A percentile compares a stretch with the other conserved stretches of the same genome.
Evolutionary conservation across 2,113 vertebrate species (phyloP).

Genomic region (Notothenia rossii): DNA sequence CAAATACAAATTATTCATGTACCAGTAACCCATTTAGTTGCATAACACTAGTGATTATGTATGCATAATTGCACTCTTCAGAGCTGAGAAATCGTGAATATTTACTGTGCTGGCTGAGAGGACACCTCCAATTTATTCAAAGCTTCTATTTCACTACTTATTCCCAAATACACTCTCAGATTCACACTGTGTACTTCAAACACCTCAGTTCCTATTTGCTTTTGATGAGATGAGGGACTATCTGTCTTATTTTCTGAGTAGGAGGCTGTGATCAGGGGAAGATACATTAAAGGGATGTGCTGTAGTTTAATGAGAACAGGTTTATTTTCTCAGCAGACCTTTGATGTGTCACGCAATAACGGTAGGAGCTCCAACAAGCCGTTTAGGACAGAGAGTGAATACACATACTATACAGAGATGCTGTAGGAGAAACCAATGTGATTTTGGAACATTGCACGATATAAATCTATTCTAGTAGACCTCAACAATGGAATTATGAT

Average conservation of each 20-base stretch:
- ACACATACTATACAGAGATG: too few species aligned
- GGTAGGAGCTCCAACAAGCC: too few species aligned
- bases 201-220: conserved; percentile 4
- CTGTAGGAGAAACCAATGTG: too few species aligned
- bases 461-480: too few species aligned
- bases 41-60: conserved; percentile 77
- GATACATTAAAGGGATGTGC: neutral
- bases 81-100: conserved; percentile 60
- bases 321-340: neutral
- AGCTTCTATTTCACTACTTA: conserved; percentile 22
- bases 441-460: too few species aligned
- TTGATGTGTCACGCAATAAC: neutral
- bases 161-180: conserved; percentile 31
- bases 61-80: conserved; percentile 77
- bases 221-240: conserved; percentile 5
- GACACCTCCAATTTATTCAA: conserved; percentile 41
- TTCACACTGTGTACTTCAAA: conserved; percentile 21
- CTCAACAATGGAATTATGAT: too few species aligned
- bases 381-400: too few species aligned
- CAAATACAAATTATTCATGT: conserved; percentile 81
- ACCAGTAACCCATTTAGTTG: conserved; percentile 82
- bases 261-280: neutral
- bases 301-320: neutral
- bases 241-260: neutral
- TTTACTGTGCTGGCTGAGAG: conserved; percentile 62